A percentile compares a stretch with the other conserved stretches of the same genome.
phyloP scores from a whole-genome alignment of 1,140 invertebrate genomes.

The Drosophila gunungcola region DNA sequence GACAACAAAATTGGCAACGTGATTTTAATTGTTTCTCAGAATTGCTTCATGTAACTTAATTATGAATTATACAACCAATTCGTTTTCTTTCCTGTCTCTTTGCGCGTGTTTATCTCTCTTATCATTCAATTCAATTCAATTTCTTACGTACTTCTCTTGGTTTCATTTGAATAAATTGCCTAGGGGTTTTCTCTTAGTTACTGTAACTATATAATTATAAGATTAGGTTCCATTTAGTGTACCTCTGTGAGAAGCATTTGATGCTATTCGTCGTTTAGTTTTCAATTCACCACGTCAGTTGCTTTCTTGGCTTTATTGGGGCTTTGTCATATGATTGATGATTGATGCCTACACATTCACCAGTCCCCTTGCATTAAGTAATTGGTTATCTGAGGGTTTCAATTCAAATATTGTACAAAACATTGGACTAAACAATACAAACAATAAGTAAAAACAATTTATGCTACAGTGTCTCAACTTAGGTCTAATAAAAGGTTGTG shows the following conservation, averaged over 20 bases:
- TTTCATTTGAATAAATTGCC: constrained; percentile 70
- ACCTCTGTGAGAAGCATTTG: constrained; percentile 69
- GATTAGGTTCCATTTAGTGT: constrained; percentile 62
- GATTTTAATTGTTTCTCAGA: constrained; percentile 61
- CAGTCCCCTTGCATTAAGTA: constrained; percentile 22
- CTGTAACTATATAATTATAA: constrained; percentile 68
- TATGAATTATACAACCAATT: constrained; percentile 59
- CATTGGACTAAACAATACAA: constrained; percentile 77
- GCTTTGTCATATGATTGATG: constrained; percentile 24
- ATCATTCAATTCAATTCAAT: constrained; percentile 24
- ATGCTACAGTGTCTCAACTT: constrained; percentile 63
- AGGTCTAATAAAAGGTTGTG: constrained; percentile 50
- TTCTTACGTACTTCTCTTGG: constrained; percentile 24
- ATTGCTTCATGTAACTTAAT: constrained; percentile 55
- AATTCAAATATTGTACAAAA: constrained; percentile 61
- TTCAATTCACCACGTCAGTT: constrained; percentile 73
- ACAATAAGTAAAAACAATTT: constrained; percentile 66
- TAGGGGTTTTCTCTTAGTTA: constrained; percentile 66
- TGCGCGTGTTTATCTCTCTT: constrained; percentile 42
- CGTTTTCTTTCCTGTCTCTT: constrained; percentile 9
- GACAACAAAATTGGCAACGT: constrained; percentile 72
- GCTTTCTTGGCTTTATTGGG: constrained; percentile 60
- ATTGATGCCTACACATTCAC: background rate
- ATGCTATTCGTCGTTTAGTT: constrained; percentile 79
- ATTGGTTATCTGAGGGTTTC: constrained; percentile 6